These are phyloP conservation scores for Polylopha cassiicola DNA, from an alignment of 2,888 invertebrate species.

Conservation along the genomic window DNA sequence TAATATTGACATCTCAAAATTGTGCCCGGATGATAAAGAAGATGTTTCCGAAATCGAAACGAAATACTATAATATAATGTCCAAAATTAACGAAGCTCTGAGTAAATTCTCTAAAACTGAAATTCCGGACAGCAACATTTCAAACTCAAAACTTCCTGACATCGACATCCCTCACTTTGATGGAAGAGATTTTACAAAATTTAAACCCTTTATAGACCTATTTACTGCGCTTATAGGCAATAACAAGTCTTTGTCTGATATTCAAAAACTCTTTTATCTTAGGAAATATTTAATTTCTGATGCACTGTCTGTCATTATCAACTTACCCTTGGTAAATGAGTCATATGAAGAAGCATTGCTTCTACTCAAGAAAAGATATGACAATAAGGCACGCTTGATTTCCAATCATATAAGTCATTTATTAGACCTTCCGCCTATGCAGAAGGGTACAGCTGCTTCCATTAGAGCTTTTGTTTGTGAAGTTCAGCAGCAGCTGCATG, in stretches of 20 bases:
- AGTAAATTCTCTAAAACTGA: no score
- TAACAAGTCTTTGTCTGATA: constrained; percentile 17
- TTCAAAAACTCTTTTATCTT: constrained; percentile 21
- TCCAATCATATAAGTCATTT: constrained; percentile 16
- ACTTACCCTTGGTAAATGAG: constrained; percentile 19
- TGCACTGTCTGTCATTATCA: constrained; percentile 17
- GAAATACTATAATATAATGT: no score
- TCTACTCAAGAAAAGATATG: constrained; percentile 18
- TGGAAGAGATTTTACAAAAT: constrained; percentile 23
- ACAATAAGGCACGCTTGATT: constrained; percentile 18
- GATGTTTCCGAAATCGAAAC: no score
- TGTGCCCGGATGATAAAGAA: no score
- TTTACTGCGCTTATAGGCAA: constrained; percentile 26
- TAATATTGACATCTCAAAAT: no score
- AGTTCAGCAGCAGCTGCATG: constrained; percentile 13
- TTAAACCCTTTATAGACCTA: constrained; percentile 20
- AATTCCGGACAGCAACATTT: no score
- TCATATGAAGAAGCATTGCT: constrained; percentile 17
- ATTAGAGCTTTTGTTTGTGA: constrained; percentile 18
- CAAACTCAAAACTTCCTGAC: constrained; percentile 24
- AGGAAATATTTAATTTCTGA: constrained; percentile 11
- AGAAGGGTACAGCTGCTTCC: constrained; percentile 24
- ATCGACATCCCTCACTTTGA: constrained; percentile 20
- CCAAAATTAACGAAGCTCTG: no score
- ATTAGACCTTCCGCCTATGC: constrained; percentile 18